Base-by-base conservation (phyloP, 2,888 invertebrate genomes). In the Ormyrus nitidulus region DNA sequence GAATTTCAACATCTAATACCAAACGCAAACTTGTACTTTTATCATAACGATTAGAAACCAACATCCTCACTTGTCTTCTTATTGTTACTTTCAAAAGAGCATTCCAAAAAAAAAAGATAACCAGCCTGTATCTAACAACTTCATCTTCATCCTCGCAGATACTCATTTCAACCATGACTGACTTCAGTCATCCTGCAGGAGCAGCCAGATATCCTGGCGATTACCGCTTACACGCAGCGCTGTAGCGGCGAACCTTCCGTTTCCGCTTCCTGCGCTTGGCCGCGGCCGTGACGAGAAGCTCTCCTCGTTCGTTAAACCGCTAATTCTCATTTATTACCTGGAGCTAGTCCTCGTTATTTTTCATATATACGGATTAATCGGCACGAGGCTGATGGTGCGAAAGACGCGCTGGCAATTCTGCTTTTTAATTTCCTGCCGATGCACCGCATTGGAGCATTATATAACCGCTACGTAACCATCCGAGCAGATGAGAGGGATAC, bases 251-350 rank as follows among this genome's bases (percentile, higher is more conserved):
- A 65, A 0, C 74, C 71, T 81, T 81, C 81, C 81, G 81, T 77
- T 81, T 81, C 81, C 81, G 74, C 77, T 81, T 81, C 81, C 81
- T 81, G 70, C 56, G 70, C 70, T 11, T 9, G 8, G 19, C 70
- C 6, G 13, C 59, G 46, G 54, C 80, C 76, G 71, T 80, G 68
- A 76, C 75, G 71, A 13, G 54, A 46, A 54, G 10, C n/a, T 53
- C 6, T 46, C 8, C 10, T 53, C 65, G 48, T 49, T 59, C 79
- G 69, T 62, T 58, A 79, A 34, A 69, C 68, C 72, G 61, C 68
- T 72, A 66, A 80, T 80, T 80, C 71, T 75, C 71, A 59, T 76
- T 70, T 68, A 74, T 79, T 64, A 74, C 19, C 69, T 13, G 13
- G 0, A 34, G 34, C 34, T 34, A 4, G 64, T 8, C 70, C 65